phyloP scores from a whole-genome alignment of 64 coral and sea anemone genomes.

The Dendrophyllia cribrosa region DNA sequence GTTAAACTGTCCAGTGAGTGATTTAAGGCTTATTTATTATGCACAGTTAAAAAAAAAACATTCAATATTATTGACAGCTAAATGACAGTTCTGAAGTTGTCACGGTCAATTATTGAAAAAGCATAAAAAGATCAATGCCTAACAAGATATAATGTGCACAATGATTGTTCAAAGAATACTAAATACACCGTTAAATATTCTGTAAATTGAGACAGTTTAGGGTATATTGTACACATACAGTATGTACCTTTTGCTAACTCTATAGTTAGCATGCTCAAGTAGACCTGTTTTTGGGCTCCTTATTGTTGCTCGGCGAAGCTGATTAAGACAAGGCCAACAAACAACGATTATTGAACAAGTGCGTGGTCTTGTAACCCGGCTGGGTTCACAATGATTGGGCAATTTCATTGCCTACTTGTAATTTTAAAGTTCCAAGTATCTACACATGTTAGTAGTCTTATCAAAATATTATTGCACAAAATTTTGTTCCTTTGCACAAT shows the following conservation, averaged over 20 bases:
- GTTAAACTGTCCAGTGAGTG: not conserved
- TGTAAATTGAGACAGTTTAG: too few relatives aligned
- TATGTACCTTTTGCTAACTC: conserved; percentile 81
- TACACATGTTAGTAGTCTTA: too few relatives aligned
- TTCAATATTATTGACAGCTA: conserved; percentile 21
- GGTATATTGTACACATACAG: not conserved
- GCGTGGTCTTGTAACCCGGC: not conserved
- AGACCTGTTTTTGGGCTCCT: conserved; percentile 55
- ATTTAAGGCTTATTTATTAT: too few relatives aligned
- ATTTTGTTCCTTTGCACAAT: too few relatives aligned
- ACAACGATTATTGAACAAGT: not conserved
- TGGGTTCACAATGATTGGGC: too few relatives aligned
- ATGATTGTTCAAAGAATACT: too few relatives aligned
- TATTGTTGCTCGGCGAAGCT: conserved; percentile 73
- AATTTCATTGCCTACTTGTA: too few relatives aligned
- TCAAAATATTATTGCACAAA: too few relatives aligned
- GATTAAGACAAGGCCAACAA: conserved; percentile 13
- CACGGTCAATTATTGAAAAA: not conserved
- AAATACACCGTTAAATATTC: too few relatives aligned
- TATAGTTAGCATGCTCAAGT: conserved; percentile 60
- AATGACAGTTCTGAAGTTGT: conserved; percentile 28
- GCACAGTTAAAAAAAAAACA: not conserved
- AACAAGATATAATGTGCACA: not conserved
- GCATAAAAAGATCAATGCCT: not conserved
- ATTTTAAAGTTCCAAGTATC: too few relatives aligned